phyloP scores from a whole-genome alignment of 1,140 invertebrate genomes.

The Macrostomum lignano region DNA sequence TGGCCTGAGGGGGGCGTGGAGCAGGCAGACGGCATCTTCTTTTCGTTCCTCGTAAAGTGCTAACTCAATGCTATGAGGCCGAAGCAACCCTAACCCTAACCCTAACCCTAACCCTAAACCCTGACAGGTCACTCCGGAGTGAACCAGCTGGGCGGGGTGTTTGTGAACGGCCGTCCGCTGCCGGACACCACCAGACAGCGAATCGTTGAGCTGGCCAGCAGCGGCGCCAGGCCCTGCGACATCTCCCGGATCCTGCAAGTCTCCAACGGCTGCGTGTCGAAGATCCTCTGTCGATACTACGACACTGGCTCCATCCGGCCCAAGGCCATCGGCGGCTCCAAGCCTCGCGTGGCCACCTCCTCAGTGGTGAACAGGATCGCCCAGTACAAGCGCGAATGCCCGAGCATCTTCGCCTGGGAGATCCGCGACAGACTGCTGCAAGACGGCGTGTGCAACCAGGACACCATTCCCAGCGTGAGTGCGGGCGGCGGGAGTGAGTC shows the following conservation, averaged over 20 bases:
- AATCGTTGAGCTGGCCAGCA: slow-evolving; percentile 71
- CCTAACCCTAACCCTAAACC: too few relatives aligned
- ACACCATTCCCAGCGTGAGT: slow-evolving; percentile 96
- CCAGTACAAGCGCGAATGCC: slow-evolving; percentile 22
- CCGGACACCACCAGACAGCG: slow-evolving; percentile 74
- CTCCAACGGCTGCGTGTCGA: slow-evolving; percentile 78
- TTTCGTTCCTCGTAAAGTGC: too few relatives aligned
- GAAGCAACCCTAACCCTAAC: too few relatives aligned
- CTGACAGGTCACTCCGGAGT: too few relatives aligned
- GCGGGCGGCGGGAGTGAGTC: too few relatives aligned
- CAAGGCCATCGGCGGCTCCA: slow-evolving; percentile 27
- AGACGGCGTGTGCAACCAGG: slow-evolving; percentile 73
- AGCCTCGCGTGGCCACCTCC: slow-evolving; percentile 27
- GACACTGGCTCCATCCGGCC: slow-evolving; percentile 29
- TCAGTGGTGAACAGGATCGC: slow-evolving; percentile 22
- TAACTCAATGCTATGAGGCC: too few relatives aligned
- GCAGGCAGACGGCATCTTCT: too few relatives aligned
- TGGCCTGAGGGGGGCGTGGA: too few relatives aligned
- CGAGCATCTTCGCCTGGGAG: slow-evolving; percentile 30
- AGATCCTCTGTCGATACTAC: slow-evolving; percentile 45
- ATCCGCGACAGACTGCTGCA: slow-evolving; percentile 23
- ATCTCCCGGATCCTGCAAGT: slow-evolving; percentile 74
- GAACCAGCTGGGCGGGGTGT: slow-evolving; percentile 87
- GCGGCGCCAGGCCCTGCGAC: slow-evolving; percentile 67
- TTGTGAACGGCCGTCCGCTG: slow-evolving; percentile 76